Evolutionary conservation across 2,113 vertebrate species (phyloP).

Genomic region (Heliornis fulica): DNA sequence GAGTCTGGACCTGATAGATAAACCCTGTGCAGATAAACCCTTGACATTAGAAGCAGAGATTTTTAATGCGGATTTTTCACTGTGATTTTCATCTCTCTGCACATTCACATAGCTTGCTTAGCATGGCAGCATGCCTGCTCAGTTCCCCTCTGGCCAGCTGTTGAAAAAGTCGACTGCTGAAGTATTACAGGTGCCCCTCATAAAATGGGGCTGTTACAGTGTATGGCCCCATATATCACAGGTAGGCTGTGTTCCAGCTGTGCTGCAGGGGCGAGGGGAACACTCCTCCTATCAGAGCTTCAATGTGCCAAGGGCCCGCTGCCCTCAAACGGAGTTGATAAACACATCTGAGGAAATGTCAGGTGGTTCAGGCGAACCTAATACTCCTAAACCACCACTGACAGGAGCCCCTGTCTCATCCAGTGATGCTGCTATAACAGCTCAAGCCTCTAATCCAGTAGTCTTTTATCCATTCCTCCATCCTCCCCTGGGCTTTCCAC

Average conservation of each 20-base stretch:
- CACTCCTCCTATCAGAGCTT: not conserved
- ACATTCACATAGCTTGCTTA: not conserved
- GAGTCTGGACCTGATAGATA: not conserved
- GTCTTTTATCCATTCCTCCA: constrained; percentile 17
- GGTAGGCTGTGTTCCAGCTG: not conserved
- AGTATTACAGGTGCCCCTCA: not conserved
- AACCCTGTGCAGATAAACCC: not conserved
- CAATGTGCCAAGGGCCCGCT: not conserved
- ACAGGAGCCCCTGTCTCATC: not conserved
- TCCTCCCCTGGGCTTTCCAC: constrained; percentile 1
- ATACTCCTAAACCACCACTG: not conserved
- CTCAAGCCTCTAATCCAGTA: not conserved
- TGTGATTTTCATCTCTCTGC: not conserved
- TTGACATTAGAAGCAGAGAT: not conserved
- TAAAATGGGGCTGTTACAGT: not conserved
- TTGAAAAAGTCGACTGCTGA: not conserved
- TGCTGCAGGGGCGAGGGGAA: not conserved
- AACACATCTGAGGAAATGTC: not conserved
- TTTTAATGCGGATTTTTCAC: not conserved
- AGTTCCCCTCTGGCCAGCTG: not conserved
- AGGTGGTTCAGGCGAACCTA: not conserved
- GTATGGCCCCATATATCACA: not conserved
- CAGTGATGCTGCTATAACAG: not conserved
- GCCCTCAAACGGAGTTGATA: not conserved
- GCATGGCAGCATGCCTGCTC: not conserved